phyloP scores from a whole-genome alignment of 2,797 vertebrate species.

The Gymnodraco acuticeps region DNA sequence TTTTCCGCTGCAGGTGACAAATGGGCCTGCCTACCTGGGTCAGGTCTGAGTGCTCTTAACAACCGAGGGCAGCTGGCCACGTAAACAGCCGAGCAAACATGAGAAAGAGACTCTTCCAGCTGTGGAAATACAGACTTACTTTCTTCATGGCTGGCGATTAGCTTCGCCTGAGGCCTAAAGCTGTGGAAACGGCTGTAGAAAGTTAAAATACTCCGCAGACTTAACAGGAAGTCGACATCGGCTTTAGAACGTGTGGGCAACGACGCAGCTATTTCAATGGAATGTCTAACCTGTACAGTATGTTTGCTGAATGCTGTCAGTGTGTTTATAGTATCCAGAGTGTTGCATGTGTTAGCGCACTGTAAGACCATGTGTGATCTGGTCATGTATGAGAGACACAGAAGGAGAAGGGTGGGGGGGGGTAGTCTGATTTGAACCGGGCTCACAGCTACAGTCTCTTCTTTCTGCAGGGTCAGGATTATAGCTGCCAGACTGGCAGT shows the following conservation, averaged over 20 bases:
- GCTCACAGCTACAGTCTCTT: slow-evolving; percentile 78
- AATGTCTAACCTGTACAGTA: slow-evolving; percentile 34
- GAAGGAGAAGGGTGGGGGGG: slow-evolving; percentile 22
- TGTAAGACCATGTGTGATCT: slow-evolving; percentile 25
- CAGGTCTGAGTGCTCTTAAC: slow-evolving; percentile 82
- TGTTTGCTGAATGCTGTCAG: slow-evolving; percentile 24
- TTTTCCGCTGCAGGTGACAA: slow-evolving; percentile 99
- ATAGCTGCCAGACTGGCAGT: slow-evolving; percentile 86
- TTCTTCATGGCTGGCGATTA: slow-evolving; percentile 42
- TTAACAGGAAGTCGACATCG: slow-evolving; percentile 50
- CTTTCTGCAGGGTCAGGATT: slow-evolving; percentile 86
- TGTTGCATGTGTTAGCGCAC: slow-evolving; percentile 14
- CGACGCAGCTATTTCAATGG: slow-evolving; percentile 19
- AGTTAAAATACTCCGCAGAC: slow-evolving; percentile 42
- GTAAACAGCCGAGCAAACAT: slow-evolving; percentile 71
- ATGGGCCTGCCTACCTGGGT: slow-evolving; percentile 93
- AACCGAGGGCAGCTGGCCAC: slow-evolving; percentile 73
- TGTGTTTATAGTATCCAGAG: slow-evolving; percentile 28
- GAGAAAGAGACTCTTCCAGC: slow-evolving; percentile 52
- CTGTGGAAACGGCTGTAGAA: slow-evolving; percentile 38
- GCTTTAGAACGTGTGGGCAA: slow-evolving; percentile 27
- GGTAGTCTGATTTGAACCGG: slow-evolving; percentile 76
- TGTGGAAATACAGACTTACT: slow-evolving; percentile 47
- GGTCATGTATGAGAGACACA: slow-evolving; percentile 5
- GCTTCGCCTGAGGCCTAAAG: slow-evolving; percentile 29